phyloP scores from a whole-genome alignment of 1,140 invertebrate species.

The Diploscapter pachys region DNA sequence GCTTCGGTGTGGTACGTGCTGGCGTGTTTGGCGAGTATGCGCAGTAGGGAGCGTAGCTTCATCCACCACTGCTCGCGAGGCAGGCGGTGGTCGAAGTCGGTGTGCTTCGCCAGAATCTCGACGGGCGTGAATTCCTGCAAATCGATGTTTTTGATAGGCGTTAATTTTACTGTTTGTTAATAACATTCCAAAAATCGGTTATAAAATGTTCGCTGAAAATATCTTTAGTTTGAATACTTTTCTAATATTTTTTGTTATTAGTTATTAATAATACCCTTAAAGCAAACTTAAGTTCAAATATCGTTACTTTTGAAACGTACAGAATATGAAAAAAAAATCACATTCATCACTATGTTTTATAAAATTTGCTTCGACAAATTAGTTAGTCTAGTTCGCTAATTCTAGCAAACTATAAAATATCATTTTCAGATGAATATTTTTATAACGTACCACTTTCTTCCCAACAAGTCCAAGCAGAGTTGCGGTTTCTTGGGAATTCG shows the following conservation, averaged over 20 bases:
- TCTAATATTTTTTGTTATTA: too few species aligned
- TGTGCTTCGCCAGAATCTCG: constrained; percentile 75
- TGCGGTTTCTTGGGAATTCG: constrained; percentile 49
- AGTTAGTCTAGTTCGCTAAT: too few species aligned
- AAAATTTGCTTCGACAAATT: neutral
- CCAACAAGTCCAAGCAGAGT: constrained; percentile 58
- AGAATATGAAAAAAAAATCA: too few species aligned
- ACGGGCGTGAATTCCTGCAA: constrained; percentile 80
- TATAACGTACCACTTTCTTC: constrained; percentile 19
- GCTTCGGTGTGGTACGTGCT: constrained; percentile 64
- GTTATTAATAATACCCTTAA: too few species aligned
- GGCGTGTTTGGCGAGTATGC: constrained; percentile 95
- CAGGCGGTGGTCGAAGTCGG: constrained; percentile 75
- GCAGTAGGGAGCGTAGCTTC: constrained; percentile 84
- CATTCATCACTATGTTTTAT: too few species aligned
- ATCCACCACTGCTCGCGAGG: constrained; percentile 85
- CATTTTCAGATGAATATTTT: too few species aligned
- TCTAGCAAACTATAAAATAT: too few species aligned
- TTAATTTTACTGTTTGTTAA: neutral
- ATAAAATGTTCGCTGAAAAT: too few species aligned
- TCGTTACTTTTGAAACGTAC: too few species aligned
- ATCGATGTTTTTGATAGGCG: constrained; percentile 17
- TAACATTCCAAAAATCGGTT: too few species aligned
- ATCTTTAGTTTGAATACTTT: too few species aligned
- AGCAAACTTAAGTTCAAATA: too few species aligned